Percentiles rank a stretch among this genome's conserved stretches.
phyloP scores from a whole-genome alignment of 2,888 invertebrate genomes.

The Podabrus alpinus region DNA sequence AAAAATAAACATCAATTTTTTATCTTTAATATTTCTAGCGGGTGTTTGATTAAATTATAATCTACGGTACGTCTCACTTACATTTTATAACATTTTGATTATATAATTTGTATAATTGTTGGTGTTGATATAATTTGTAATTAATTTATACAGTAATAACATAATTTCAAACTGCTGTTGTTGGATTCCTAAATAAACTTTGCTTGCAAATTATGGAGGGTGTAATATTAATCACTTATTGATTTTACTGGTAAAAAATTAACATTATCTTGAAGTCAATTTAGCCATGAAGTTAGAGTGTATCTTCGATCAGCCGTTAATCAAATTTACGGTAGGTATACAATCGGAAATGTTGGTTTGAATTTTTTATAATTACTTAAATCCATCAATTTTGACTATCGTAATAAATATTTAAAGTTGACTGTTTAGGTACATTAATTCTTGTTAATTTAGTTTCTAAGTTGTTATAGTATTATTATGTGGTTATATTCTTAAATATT shows the following conservation, averaged over 20 bases:
- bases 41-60: constrained; percentile 9
- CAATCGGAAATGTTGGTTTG: not conserved
- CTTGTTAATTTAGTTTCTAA: not conserved
- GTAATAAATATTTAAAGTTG: not conserved
- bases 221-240: not conserved
- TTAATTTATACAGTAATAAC: not conserved
- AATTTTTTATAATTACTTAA: not conserved
- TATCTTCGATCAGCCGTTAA: too few relatives aligned
- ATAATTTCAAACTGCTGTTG: not conserved
- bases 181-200: not conserved
- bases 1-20: constrained; percentile 29
- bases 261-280: not conserved
- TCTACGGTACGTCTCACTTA: not conserved
- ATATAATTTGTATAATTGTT: not conserved
- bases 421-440: not conserved
- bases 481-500: not conserved
- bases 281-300: not conserved
- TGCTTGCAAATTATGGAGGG: not conserved
- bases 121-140: not conserved
- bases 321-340: too few relatives aligned
- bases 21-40: constrained; percentile 24
- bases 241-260: not conserved
- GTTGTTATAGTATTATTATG: not conserved
- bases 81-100: not conserved
- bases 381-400: not conserved